A percentile compares a stretch with the other conserved stretches of the same genome.
Conservation (phyloP, 2,113 vertebrate species). For the Semnornis frantzii region DNA sequence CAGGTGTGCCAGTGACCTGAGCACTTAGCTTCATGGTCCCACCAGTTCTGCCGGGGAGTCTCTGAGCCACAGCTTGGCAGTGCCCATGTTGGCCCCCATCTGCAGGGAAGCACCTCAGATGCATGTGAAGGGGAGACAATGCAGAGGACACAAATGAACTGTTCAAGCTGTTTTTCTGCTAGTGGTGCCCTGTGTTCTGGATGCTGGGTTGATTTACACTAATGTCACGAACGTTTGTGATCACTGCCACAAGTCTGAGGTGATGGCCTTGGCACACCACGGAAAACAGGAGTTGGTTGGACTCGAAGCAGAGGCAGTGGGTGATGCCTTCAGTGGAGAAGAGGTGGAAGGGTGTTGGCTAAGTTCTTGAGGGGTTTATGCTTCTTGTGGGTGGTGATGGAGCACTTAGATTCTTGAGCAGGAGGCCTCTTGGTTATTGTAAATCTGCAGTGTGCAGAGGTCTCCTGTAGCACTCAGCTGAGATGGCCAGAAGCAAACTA, state of each 20-base stretch:
- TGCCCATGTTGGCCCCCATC: neutral
- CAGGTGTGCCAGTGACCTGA: neutral
- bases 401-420: neutral
- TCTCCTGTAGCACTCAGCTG: neutral
- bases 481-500: neutral
- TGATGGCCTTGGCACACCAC: rapidly evolving
- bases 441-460: neutral
- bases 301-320: neutral
- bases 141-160: neutral
- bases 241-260: too few relatives aligned
- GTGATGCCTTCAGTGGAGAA: neutral
- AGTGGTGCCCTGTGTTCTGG: neutral
- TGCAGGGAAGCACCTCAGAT: neutral
- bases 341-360: neutral
- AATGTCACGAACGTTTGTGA: neutral
- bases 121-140: neutral
- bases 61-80: neutral
- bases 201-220: neutral
- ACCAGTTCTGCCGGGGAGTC: neutral
- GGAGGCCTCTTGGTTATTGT: neutral
- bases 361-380: neutral
- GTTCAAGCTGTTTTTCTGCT: neutral
- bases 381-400: neutral
- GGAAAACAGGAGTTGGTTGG: neutral
- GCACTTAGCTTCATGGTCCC: neutral